These are phyloP conservation scores for Odontothrips loti DNA, from an alignment of 2,888 invertebrate genomes.

Conservation along the genomic window DNA sequence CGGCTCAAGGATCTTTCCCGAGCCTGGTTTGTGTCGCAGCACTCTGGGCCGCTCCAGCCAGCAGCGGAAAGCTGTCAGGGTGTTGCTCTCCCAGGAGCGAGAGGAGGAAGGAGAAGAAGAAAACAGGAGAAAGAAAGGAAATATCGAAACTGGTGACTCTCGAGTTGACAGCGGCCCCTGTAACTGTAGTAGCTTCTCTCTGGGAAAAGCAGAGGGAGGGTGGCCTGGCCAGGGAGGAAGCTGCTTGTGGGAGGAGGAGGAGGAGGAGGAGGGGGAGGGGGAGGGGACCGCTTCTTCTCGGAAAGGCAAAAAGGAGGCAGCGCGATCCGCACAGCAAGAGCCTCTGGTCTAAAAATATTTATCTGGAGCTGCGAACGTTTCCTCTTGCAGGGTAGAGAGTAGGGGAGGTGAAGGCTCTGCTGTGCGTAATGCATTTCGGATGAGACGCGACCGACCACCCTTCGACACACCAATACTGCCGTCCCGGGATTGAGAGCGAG, in stretches of 20 bases:
- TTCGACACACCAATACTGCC: neutral
- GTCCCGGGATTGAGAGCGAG: too few species aligned
- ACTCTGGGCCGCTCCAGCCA: neutral
- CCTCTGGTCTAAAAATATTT: neutral
- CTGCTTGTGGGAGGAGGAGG: neutral
- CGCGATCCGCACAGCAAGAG: neutral
- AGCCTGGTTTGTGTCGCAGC: neutral
- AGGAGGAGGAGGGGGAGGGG: neutral
- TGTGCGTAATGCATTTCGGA: constrained; percentile 8
- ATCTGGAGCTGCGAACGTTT: neutral
- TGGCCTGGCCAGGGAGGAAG: neutral
- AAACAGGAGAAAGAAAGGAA: neutral
- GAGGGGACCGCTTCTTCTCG: neutral
- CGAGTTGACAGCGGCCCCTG: neutral
- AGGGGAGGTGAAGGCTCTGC: neutral
- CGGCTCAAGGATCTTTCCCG: neutral
- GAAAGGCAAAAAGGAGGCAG: neutral
- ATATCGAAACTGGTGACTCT: neutral
- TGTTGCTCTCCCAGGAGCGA: neutral
- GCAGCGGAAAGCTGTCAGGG: too few species aligned
- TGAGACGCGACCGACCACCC: neutral
- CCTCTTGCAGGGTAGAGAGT: neutral
- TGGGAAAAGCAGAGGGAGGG: neutral
- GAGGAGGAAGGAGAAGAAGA: too few species aligned
- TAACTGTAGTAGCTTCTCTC: neutral